A percentile compares a stretch with the other conserved stretches of the same genome.
Evolutionary conservation across 2,113 vertebrate genomes (phyloP).

Genomic region (Campylomormyrus tamandua): DNA sequence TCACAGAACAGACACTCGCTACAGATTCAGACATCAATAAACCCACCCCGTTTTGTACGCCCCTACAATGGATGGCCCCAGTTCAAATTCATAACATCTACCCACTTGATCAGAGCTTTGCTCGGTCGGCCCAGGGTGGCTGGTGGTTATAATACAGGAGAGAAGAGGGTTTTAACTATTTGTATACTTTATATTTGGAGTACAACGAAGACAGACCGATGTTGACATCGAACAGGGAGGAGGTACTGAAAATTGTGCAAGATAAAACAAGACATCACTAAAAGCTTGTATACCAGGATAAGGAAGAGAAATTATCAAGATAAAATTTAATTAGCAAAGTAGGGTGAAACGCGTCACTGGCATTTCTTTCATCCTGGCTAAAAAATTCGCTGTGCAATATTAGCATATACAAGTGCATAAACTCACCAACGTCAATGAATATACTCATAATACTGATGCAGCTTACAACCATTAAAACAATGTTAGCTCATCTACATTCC

Average conservation of each 20-base stretch:
- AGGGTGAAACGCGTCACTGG: neutral
- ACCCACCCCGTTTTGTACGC: slow-evolving; percentile 11
- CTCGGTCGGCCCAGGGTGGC: slow-evolving; percentile 18
- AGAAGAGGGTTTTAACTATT: neutral
- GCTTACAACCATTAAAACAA: neutral
- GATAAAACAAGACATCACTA: neutral
- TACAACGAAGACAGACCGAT: neutral
- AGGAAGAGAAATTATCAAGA: neutral
- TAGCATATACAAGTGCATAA: neutral
- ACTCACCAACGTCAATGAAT: neutral
- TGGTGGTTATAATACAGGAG: neutral
- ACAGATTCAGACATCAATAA: slow-evolving; percentile 33
- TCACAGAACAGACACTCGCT: slow-evolving; percentile 22
- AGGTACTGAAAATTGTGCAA: neutral
- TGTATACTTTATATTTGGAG: neutral
- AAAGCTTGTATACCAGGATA: neutral
- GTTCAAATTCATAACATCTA: slow-evolving; percentile 30
- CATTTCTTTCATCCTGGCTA: slow-evolving; percentile 1
- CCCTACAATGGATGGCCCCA: neutral
- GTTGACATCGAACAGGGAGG: neutral
- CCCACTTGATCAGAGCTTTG: slow-evolving; percentile 19
- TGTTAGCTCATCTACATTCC: neutral
- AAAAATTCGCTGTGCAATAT: neutral
- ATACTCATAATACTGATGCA: neutral
- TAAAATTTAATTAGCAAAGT: neutral